These are phyloP conservation scores for Taeniopygia guttata DNA, from an alignment of 2,797 vertebrate species.

Conservation along the genomic window DNA sequence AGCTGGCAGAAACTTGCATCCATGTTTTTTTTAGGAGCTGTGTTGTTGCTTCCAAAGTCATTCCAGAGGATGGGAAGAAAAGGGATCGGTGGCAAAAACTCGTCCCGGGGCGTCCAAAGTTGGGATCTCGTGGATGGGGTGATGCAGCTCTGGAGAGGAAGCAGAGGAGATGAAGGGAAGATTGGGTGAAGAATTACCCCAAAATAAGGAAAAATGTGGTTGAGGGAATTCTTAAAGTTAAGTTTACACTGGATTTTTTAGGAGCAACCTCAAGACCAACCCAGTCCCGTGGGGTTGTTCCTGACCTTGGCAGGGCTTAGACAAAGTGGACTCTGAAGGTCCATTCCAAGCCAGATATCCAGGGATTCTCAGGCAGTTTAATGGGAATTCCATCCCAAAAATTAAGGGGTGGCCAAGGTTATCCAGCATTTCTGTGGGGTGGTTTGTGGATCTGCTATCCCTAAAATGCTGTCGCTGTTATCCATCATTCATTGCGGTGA, in stretches of 20 bases:
- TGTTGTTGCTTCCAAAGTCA: not conserved
- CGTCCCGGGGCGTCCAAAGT: not conserved
- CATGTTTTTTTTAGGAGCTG: not conserved
- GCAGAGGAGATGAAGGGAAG: not conserved
- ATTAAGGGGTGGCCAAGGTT: accelerated
- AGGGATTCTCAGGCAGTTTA: not conserved
- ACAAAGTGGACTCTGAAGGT: not conserved
- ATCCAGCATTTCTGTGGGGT: not conserved
- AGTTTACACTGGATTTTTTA: not conserved
- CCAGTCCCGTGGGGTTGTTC: accelerated
- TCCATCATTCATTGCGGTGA: accelerated
- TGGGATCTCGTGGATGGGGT: not conserved
- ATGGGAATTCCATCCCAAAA: not conserved
- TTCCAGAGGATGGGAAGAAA: not conserved
- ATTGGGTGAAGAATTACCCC: not conserved
- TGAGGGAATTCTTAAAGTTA: not conserved
- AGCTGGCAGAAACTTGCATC: accelerated
- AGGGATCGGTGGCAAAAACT: not conserved
- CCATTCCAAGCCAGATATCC: not conserved
- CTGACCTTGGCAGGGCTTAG: not conserved
- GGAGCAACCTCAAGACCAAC: not conserved
- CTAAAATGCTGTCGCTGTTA: accelerated
- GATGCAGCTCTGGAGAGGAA: not conserved
- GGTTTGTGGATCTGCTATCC: not conserved
- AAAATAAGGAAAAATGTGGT: not conserved